These are phyloP conservation scores for Ameiurus melas DNA, from an alignment of 2,113 vertebrate genomes.

Conservation along the genomic window DNA sequence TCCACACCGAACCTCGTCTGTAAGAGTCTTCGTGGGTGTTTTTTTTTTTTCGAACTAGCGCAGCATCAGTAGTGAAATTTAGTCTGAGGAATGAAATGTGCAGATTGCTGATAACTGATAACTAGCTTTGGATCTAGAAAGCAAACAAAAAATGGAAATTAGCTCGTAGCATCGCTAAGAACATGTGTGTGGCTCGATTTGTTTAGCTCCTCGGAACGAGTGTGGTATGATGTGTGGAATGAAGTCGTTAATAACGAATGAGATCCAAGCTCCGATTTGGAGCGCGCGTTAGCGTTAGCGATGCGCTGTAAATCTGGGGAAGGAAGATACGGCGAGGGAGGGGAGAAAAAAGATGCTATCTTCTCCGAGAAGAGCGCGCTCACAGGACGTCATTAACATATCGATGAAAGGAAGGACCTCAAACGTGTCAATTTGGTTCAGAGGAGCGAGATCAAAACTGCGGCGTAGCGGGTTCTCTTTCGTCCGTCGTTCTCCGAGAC, in stretches of 20 bases:
- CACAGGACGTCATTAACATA: conserved; percentile 23
- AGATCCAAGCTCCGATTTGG: not conserved
- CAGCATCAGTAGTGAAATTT: not conserved
- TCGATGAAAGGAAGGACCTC: conserved; percentile 21
- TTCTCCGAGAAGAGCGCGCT: not conserved
- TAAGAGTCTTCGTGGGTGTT: too few species aligned
- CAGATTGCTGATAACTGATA: not conserved
- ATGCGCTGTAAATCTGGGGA: not conserved
- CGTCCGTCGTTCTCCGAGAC: not conserved
- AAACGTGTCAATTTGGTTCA: not conserved
- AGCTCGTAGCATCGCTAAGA: not conserved
- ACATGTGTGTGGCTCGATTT: not conserved
- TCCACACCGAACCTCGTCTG: too few species aligned
- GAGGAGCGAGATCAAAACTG: not conserved
- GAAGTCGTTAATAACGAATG: not conserved
- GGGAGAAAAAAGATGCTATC: not conserved
- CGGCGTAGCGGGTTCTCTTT: not conserved
- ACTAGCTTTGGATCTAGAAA: not conserved
- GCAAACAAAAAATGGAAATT: not conserved
- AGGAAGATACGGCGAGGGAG: conserved; percentile 3
- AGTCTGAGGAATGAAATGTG: not conserved
- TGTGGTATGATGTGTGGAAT: not conserved
- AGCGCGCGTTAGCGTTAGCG: not conserved
- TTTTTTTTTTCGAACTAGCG: too few species aligned
- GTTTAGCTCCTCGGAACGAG: not conserved